phyloP scores from a whole-genome alignment of 2,797 vertebrate species.

The Tauraco hartlaubi region DNA sequence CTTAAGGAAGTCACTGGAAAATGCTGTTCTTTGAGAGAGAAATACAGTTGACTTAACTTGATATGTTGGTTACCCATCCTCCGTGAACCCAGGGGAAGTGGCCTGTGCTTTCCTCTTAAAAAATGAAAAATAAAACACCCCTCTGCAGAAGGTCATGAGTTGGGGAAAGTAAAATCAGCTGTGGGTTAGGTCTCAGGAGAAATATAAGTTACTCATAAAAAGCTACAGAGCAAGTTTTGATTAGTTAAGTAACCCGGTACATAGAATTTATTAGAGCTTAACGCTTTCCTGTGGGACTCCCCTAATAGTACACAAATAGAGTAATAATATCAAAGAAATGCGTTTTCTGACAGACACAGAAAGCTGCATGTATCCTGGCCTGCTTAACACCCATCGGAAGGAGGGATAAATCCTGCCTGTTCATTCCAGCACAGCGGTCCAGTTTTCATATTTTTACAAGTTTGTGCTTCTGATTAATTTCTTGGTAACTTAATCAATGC shows the following conservation, averaged over 20 bases:
- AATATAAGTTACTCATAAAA: constrained; percentile 57
- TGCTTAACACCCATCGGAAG: not conserved
- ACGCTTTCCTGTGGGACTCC: constrained; percentile 35
- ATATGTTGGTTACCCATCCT: not conserved
- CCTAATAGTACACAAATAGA: constrained; percentile 23
- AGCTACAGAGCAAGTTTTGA: constrained; percentile 51
- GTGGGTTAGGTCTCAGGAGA: not conserved
- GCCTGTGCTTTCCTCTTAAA: not conserved
- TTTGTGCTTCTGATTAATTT: constrained; percentile 45
- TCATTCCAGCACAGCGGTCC: not conserved
- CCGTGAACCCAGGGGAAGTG: constrained; percentile 14
- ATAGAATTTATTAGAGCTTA: constrained; percentile 47
- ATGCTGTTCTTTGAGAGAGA: not conserved
- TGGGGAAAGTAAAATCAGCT: constrained; percentile 21
- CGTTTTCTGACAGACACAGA: not conserved
- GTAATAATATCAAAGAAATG: not conserved
- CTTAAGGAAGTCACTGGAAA: not conserved
- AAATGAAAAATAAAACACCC: not conserved
- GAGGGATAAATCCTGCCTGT: not conserved
- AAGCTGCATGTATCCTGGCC: not conserved
- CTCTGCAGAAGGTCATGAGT: constrained; percentile 18
- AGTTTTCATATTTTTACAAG: not conserved
- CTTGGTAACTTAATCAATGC: not conserved
- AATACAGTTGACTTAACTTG: not conserved
- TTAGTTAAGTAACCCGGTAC: constrained; percentile 58